Percentiles rank a stretch among this genome's conserved stretches.
phyloP scores from a whole-genome alignment of 1,140 invertebrate genomes.

The Euglossa dilemma region DNA sequence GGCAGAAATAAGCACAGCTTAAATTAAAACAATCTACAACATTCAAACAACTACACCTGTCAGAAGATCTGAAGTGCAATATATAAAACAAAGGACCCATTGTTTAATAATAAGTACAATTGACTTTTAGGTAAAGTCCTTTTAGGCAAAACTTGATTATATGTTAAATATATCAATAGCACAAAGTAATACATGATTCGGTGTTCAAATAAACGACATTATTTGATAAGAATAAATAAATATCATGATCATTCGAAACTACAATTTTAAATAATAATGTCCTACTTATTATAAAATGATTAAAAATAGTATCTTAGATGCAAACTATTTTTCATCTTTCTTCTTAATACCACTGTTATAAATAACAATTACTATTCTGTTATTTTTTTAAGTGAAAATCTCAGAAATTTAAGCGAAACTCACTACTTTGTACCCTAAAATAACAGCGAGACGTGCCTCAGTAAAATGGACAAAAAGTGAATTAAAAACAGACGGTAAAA shows the following conservation, averaged over 20 bases:
- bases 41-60: background rate
- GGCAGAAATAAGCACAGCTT: too few species aligned
- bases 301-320: background rate
- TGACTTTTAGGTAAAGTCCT: background rate
- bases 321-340: background rate
- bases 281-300: background rate
- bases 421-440: background rate
- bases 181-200: background rate
- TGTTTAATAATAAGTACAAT: background rate
- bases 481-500: background rate
- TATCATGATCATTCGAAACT: too few species aligned
- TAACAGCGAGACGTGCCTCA: background rate
- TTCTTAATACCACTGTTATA: background rate
- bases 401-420: conserved; percentile 1
- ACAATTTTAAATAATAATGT: too few species aligned
- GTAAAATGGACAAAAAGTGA: background rate
- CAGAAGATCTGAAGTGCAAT: background rate
- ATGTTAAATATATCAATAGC: background rate
- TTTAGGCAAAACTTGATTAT: background rate
- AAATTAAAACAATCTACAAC: background rate
- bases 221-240: too few species aligned
- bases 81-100: background rate
- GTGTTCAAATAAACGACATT: background rate
- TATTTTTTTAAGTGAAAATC: conserved; percentile 7
- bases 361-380: background rate